Evolutionary conservation across 1,140 invertebrate species (phyloP), one percentile per base, ranked within the genome.

Genomic region (Glomeris maerens): DNA sequence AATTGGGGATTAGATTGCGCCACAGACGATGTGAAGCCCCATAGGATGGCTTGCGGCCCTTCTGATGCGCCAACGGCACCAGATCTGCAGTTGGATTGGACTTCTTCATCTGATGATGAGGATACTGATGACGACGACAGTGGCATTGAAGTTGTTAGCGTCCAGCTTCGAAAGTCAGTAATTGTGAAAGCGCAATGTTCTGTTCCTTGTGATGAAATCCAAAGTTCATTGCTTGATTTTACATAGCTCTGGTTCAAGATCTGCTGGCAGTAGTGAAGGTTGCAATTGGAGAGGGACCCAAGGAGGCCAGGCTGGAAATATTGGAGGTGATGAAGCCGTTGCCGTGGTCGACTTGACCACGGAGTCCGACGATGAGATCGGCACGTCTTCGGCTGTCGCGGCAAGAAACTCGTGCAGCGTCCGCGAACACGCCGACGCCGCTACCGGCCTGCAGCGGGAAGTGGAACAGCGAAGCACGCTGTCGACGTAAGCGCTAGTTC

Each of bases 81-180:
- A 2, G 82, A 85, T 67, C 65, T 85, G 28, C 83, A 84, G 64
- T 65, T 85, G 41, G 80, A 85, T 60, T 85, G 82, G 79, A 72
- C 78, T 0, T 80, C 60, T 13, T 58, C 59, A 2, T 61, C 60
- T 38, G 60, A 61, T 45, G 58, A 56, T 38, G 57, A 59, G 21
- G 52, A 38, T 52, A 56, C 60, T 63, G 67, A 55, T 55, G 57
- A 58, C 39, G 58, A 58, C 47, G 66, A 70, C 50, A 70, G 68
- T 59, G 71, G 69, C 51, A 71, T 74, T 27, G 80, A 82, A 61
- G 75, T 76, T 45, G 71, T 74, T 42, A 71, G 72, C 25, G 70
- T 73, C n/a, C n/a, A n/a, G n/a, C n/a, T n/a, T n/a, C n/a, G n/a
- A n/a, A n/a, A n/a, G n/a, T n/a, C n/a, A n/a, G n/a, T n/a, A n/a